phyloP scores from a whole-genome alignment of 2,113 vertebrate species.

The Pluvianellus socialis region DNA sequence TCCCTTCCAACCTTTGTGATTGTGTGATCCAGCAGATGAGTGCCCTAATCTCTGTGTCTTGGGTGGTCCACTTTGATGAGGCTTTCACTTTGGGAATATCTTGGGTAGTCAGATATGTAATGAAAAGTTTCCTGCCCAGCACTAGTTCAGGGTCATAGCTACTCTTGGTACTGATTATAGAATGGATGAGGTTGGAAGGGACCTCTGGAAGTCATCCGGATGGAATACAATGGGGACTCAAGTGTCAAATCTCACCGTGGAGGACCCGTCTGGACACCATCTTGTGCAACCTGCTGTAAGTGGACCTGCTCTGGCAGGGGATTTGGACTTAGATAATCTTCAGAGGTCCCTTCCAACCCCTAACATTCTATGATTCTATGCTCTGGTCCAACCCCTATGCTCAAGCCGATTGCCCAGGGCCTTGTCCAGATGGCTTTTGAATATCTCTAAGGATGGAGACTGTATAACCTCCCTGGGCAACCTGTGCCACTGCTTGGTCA shows the following conservation, averaged over 20 bases:
- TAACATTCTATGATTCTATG: no score
- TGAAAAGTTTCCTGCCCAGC: neutral
- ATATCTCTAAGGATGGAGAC: neutral
- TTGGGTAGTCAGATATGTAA: neutral
- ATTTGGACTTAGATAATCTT: no score
- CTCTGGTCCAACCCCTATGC: neutral
- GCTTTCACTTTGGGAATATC: neutral
- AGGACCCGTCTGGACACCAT: neutral
- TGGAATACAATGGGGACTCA: neutral
- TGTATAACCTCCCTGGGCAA: neutral
- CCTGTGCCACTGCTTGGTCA: neutral
- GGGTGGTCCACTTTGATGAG: neutral
- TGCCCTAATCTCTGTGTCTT: neutral
- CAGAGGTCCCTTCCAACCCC: no score
- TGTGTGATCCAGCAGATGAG: neutral
- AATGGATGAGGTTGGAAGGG: neutral
- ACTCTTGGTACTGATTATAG: neutral
- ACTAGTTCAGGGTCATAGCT: neutral
- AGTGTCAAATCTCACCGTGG: neutral
- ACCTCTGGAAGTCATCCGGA: neutral
- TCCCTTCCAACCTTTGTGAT: no score
- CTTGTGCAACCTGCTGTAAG: no score
- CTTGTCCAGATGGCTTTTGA: rapidly evolving
- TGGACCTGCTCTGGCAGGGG: no score
- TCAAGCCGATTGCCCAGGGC: neutral